These are phyloP conservation scores for Drepanosiphum platanoidis DNA, from an alignment of 2,888 invertebrate genomes.

Conservation along the genomic window DNA sequence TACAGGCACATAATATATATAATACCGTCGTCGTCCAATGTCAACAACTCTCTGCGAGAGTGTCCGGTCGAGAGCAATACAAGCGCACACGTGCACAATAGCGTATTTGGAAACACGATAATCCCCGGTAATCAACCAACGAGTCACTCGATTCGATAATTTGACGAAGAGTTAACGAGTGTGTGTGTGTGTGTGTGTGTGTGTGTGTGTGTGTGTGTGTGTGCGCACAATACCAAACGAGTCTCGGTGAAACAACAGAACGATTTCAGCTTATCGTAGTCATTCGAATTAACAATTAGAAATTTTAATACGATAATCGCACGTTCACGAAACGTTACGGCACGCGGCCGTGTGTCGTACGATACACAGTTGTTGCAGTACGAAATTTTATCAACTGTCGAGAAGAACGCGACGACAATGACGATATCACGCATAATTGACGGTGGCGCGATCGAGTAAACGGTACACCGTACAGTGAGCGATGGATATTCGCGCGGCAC, in stretches of 20 bases:
- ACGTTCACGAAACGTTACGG: too few species aligned
- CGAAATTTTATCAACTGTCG: background rate
- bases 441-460: background rate
- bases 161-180: background rate
- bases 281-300: background rate
- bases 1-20: background rate
- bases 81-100: background rate
- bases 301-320: background rate
- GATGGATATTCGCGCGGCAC: background rate
- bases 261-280: background rate
- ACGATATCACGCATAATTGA: background rate
- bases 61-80: background rate
- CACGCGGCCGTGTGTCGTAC: too few species aligned
- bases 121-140: background rate
- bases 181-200: too few species aligned
- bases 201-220: too few species aligned
- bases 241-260: background rate
- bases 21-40: slow-evolving; percentile 7
- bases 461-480: background rate
- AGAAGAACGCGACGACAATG: background rate
- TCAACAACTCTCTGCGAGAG: slow-evolving; percentile 20
- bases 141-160: background rate
- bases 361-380: background rate
- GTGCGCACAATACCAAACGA: too few species aligned
- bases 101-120: background rate